Evolutionary conservation across 2,797 vertebrate genomes (phyloP).

Genomic region (Phataginus tetradactyla): DNA sequence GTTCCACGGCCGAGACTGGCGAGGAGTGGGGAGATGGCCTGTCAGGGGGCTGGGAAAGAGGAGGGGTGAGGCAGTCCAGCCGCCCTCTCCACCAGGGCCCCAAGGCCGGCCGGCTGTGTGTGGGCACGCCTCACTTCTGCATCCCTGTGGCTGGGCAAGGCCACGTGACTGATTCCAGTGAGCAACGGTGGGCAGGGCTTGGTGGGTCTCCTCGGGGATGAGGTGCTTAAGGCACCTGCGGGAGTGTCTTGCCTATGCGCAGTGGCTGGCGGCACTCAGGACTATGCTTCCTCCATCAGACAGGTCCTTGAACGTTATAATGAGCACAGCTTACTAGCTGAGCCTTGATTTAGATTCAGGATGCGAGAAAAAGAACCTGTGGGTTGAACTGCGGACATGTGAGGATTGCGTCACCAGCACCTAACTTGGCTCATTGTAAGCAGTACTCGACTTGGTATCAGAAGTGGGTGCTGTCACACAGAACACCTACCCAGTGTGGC

Average conservation of each 20-base stretch:
- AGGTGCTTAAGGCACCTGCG: no score
- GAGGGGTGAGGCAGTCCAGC: not conserved
- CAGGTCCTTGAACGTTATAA: not conserved
- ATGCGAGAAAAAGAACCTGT: not conserved
- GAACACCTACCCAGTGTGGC: accelerated
- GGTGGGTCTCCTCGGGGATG: not conserved
- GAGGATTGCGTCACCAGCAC: not conserved
- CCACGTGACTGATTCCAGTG: not conserved
- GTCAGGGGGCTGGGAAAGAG: not conserved
- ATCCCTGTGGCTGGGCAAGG: not conserved
- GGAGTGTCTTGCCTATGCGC: not conserved
- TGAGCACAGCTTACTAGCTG: not conserved
- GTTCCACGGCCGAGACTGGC: no score
- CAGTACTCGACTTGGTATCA: no score
- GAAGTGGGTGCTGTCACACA: not conserved
- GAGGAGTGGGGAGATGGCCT: no score
- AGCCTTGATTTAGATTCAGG: not conserved
- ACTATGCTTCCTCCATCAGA: not conserved
- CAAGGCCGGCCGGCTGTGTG: no score
- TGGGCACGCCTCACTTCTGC: no score
- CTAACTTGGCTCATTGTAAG: not conserved
- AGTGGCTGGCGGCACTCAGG: not conserved
- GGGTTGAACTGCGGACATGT: not conserved
- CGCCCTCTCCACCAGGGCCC: no score
- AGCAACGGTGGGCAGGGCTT: not conserved